Evolutionary conservation across 2,113 vertebrate species (phyloP).

Genomic region (Hippoglossus stenolepis): DNA sequence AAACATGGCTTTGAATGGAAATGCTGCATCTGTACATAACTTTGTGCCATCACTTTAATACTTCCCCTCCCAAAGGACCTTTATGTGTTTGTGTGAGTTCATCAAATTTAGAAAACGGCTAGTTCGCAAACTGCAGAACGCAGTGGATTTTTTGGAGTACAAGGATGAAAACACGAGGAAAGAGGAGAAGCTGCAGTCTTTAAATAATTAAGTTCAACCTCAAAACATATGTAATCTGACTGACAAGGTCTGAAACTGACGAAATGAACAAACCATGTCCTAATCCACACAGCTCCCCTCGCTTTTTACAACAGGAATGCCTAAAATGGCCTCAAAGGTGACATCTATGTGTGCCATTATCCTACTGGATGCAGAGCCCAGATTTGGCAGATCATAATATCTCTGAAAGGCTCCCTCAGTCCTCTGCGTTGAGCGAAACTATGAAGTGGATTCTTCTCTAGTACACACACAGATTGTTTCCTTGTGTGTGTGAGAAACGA

Average conservation of each 20-base stretch:
- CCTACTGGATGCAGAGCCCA: constrained; percentile 41
- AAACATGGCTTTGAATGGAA: constrained; percentile 57
- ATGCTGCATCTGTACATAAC: constrained; percentile 38
- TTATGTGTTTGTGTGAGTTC: not conserved
- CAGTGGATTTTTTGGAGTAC: not conserved
- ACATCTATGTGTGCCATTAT: constrained; percentile 28
- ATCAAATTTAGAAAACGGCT: constrained; percentile 2
- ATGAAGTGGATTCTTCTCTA: constrained; percentile 43
- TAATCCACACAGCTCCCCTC: constrained; percentile 24
- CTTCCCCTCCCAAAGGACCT: constrained; percentile 11
- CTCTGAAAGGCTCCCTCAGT: constrained; percentile 46
- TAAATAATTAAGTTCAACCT: constrained; percentile 2
- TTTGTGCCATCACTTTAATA: constrained; percentile 7
- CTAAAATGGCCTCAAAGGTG: constrained; percentile 37
- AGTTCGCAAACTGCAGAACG: not conserved
- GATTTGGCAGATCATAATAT: constrained; percentile 37
- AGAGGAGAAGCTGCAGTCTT: constrained; percentile 1
- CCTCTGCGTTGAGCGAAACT: not conserved
- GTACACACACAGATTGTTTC: constrained; percentile 32
- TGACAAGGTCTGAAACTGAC: constrained; percentile 19
- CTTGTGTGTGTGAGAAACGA: constrained; percentile 23
- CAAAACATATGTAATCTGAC: constrained; percentile 17
- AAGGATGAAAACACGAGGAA: not conserved
- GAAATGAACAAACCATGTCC: constrained; percentile 28
- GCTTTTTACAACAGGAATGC: constrained; percentile 25